These are phyloP conservation scores for Drosophila elegans DNA, from an alignment of 1,140 invertebrate genomes.

Conservation along the genomic window DNA sequence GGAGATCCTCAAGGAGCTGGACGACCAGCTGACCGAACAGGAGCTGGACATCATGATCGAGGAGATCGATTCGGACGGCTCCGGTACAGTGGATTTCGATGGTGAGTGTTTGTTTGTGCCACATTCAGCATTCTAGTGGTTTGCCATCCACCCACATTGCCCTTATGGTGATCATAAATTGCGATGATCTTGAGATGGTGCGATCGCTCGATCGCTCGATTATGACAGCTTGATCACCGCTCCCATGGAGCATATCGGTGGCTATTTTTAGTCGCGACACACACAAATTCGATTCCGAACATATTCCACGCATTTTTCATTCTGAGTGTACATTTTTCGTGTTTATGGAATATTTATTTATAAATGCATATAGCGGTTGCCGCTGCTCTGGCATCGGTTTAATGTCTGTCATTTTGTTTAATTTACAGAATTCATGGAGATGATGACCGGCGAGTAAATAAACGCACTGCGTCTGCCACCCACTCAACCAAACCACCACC, in stretches of 20 bases:
- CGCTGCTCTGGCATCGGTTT: constrained; percentile 42
- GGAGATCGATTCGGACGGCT: constrained; percentile 98
- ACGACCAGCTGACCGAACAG: constrained; percentile 96
- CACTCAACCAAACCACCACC: constrained; percentile 20
- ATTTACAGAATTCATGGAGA: constrained; percentile 84
- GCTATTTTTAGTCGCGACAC: constrained; percentile 66
- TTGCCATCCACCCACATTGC: constrained; percentile 44
- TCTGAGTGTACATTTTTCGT: constrained; percentile 29
- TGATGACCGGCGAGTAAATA: constrained; percentile 84
- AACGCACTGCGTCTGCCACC: constrained; percentile 55
- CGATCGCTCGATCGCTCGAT: constrained; percentile 54
- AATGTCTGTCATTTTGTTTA: constrained; percentile 63
- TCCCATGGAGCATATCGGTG: constrained; percentile 72
- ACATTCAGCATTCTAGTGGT: constrained; percentile 55
- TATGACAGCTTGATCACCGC: constrained; percentile 71
- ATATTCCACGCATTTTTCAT: constrained; percentile 37
- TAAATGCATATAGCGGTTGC: constrained; percentile 62
- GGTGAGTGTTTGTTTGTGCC: constrained; percentile 84
- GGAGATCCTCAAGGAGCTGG: constrained; percentile 96
- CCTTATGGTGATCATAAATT: constrained; percentile 57
- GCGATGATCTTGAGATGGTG: constrained; percentile 64
- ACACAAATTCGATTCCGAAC: constrained; percentile 38
- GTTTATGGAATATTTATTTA: constrained; percentile 59
- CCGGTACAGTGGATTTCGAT: constrained; percentile 89
- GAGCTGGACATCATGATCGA: constrained; percentile 98